phyloP scores from a whole-genome alignment of 2,797 vertebrate species.

The Eutrigla gurnardus region DNA sequence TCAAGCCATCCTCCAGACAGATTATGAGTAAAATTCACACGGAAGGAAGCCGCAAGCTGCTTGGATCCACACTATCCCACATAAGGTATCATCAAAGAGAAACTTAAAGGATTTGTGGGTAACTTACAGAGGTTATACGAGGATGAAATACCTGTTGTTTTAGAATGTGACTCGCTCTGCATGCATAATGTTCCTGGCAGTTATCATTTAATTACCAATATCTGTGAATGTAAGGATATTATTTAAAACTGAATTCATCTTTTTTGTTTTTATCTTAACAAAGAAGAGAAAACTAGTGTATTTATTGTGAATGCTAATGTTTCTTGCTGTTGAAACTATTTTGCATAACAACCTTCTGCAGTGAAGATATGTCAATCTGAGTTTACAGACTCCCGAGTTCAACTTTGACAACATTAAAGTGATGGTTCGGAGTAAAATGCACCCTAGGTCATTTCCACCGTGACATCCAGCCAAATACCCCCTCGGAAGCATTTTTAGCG shows the following conservation, averaged over 20 bases:
- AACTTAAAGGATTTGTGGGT: neutral
- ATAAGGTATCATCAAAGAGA: neutral
- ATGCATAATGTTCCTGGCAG: neutral
- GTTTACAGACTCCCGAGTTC: too few species aligned
- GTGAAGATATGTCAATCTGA: too few species aligned
- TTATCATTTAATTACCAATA: neutral
- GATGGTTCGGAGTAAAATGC: too few species aligned
- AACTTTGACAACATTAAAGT: too few species aligned
- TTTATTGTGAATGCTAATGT: too few species aligned
- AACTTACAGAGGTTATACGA: conserved; percentile 1
- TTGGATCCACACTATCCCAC: conserved; percentile 8
- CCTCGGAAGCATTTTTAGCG: too few species aligned
- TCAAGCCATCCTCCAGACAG: conserved; percentile 34
- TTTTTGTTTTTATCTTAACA: too few species aligned
- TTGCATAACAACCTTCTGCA: too few species aligned
- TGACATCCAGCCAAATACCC: too few species aligned
- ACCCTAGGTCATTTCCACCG: too few species aligned
- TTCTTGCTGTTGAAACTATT: too few species aligned
- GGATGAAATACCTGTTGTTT: neutral
- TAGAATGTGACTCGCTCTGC: neutral
- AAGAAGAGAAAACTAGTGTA: too few species aligned
- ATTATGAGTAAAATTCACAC: neutral
- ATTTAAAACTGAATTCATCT: neutral
- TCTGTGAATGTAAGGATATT: neutral
- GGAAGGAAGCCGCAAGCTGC: conserved; percentile 8